A percentile compares a stretch with the other conserved stretches of the same genome.
These are phyloP conservation scores for Apeira syringaria DNA, from an alignment of 2,888 invertebrate species.

Conservation along the genomic window DNA sequence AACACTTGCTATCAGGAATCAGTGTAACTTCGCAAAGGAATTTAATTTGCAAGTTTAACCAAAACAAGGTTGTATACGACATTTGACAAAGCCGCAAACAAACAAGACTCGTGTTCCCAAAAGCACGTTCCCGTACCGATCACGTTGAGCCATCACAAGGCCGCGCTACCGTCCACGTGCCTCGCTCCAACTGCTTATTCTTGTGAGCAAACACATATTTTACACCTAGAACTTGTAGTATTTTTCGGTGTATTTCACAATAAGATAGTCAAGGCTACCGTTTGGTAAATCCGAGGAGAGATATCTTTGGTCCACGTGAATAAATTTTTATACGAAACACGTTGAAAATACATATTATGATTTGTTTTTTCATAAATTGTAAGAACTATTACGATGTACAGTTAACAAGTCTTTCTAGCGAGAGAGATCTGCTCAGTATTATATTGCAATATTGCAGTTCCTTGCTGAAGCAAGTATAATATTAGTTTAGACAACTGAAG, in stretches of 20 bases:
- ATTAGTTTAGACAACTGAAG: too few relatives aligned
- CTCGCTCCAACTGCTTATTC: conserved; percentile 26
- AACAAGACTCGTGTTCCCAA: conserved; percentile 2
- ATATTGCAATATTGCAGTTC: too few relatives aligned
- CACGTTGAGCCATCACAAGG: conserved; percentile 65
- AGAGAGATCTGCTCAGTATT: too few relatives aligned
- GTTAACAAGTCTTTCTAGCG: too few relatives aligned
- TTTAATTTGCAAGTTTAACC: conserved; percentile 2
- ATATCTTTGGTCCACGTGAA: conserved; percentile 18
- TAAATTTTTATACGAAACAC: too few relatives aligned
- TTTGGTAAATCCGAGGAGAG: conserved; percentile 13
- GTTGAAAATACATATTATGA: too few relatives aligned
- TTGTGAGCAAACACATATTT: conserved; percentile 51
- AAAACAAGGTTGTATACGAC: conserved; percentile 10
- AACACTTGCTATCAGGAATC: conserved; percentile 1
- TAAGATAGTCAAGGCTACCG: conserved; percentile 12
- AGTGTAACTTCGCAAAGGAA: neutral
- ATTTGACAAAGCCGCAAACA: conserved; percentile 2
- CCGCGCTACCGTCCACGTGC: conserved; percentile 43
- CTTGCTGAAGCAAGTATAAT: too few relatives aligned
- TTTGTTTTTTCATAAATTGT: too few relatives aligned
- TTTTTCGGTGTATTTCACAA: conserved; percentile 30
- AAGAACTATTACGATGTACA: too few relatives aligned
- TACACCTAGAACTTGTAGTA: conserved; percentile 36
- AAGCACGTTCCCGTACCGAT: conserved; percentile 31